These are phyloP conservation scores for Ceratosolen fusciceps DNA, from an alignment of 1,140 invertebrate genomes.

Conservation along the genomic window DNA sequence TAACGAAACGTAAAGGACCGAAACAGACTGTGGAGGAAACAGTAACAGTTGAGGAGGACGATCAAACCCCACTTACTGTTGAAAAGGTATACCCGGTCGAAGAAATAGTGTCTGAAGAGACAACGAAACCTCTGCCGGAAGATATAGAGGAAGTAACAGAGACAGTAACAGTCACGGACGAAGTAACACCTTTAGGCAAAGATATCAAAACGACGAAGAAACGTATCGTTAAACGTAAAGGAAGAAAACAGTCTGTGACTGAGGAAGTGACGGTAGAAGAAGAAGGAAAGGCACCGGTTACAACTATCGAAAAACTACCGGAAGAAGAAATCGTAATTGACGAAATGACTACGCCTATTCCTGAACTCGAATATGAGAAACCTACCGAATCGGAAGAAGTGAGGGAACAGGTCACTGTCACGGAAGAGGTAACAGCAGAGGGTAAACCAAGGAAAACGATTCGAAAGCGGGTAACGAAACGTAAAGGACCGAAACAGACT, in stretches of 20 bases:
- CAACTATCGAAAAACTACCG: conserved; percentile 54
- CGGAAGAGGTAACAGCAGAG: conserved; percentile 30
- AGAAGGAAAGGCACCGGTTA: conserved; percentile 66
- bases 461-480: conserved; percentile 59
- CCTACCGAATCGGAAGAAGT: not conserved
- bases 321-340: conserved; percentile 44
- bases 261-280: conserved; percentile 71
- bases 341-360: not conserved
- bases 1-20: too few relatives aligned
- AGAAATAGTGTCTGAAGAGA: too few relatives aligned
- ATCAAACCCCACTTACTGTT: too few relatives aligned
- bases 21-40: too few relatives aligned
- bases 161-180: too few relatives aligned
- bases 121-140: conserved; percentile 29
- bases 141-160: conserved; percentile 19
- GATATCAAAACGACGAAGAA: conserved; percentile 41
- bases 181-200: too few relatives aligned
- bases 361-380: conserved; percentile 57
- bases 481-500: conserved; percentile 60
- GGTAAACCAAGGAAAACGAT: conserved; percentile 16
- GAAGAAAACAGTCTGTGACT: conserved; percentile 66
- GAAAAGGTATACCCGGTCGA: too few relatives aligned
- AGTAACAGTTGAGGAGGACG: too few relatives aligned
- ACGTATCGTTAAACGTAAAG: conserved; percentile 57
- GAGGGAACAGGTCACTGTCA: too few relatives aligned